Evolutionary conservation across 2,797 vertebrate genomes (phyloP), one percentile per base, ranked within the genome.

Genomic region (Tokudaia muenninki): DNA sequence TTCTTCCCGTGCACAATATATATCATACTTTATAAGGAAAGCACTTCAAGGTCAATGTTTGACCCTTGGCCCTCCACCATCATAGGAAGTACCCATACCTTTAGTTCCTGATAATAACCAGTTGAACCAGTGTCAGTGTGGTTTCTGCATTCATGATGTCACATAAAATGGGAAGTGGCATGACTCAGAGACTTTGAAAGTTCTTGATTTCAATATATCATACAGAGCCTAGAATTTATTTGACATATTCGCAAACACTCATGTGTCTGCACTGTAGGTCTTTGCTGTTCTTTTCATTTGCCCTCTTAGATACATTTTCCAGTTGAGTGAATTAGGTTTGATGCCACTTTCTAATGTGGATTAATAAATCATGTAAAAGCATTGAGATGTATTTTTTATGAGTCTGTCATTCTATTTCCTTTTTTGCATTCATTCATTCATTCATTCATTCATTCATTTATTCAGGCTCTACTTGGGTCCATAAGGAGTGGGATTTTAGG

Each of bases 321-420:
- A 86, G 37, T 34, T 87, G 37, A 94, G 5, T 78, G 79, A 37
- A 50, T 57, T 96, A 87, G 24, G 3, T 82, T 95, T 91, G 13
- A 47, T 91, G 65, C 29, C 1, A 82, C 14, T 7, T 70, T 95
- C 63, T 22, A 13, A 2, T 83, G 31, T 55, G 44, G 82, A 37
- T 52, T 17, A 59, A 79, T 72, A 44, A 44, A 31, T 44, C 16
- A 16, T 63, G 16, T 19, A 37, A 17, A 63, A 63, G 84, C 70
- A 1, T 16, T 57, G 24, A 57, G n/a, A 57, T 57, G 14, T 29
- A 21, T 31, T 21, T 37, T 70, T 41, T 41, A 12, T 41, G 70
- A 21, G 26, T 41, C 17, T 57, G 24, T 41, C 41, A 87, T 52
- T 96, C 61, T 47, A 21, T 34, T 86, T 50, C 5, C 34, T 41